Evolutionary conservation across 2,888 invertebrate genomes (phyloP).

Genomic region (Hoplodrina ambigua): DNA sequence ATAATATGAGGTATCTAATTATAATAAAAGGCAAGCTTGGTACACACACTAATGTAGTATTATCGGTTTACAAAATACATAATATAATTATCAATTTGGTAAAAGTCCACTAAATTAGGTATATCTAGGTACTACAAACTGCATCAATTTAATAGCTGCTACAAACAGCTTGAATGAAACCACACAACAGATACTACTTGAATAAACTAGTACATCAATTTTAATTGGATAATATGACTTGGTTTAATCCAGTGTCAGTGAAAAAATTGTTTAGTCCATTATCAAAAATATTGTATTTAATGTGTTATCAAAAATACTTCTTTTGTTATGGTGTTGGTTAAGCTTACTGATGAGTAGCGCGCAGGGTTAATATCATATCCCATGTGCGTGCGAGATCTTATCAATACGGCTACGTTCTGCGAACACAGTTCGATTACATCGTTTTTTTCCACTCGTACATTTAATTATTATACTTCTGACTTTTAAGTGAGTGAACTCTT

Average conservation of each 20-base stretch:
- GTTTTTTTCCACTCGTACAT: conserved; percentile 49
- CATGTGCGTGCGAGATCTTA: conserved; percentile 50
- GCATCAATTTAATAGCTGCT: not conserved
- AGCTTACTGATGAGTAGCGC: conserved; percentile 1
- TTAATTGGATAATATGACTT: not conserved
- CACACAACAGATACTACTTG: not conserved
- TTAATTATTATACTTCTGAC: conserved; percentile 34
- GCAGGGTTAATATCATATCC: conserved; percentile 31
- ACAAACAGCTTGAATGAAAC: conserved; percentile 3
- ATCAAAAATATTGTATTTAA: conserved; percentile 44
- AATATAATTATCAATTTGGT: not conserved
- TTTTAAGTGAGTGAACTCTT: conserved; percentile 10
- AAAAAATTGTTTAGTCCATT: conserved; percentile 13
- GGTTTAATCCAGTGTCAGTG: not conserved
- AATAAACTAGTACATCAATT: not conserved
- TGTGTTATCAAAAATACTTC: conserved; percentile 46
- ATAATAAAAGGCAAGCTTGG: conserved; percentile 15
- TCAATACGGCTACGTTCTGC: conserved; percentile 19
- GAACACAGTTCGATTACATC: conserved; percentile 27
- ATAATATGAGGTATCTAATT: conserved; percentile 3
- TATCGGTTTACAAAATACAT: not conserved
- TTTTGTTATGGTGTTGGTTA: not conserved
- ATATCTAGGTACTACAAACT: not conserved
- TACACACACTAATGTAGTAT: not conserved
- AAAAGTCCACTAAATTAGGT: conserved; percentile 15